A percentile compares a stretch with the other conserved stretches of the same genome.
Evolutionary conservation across 2,797 vertebrate species (phyloP).

Genomic region (Brotula barbata): DNA sequence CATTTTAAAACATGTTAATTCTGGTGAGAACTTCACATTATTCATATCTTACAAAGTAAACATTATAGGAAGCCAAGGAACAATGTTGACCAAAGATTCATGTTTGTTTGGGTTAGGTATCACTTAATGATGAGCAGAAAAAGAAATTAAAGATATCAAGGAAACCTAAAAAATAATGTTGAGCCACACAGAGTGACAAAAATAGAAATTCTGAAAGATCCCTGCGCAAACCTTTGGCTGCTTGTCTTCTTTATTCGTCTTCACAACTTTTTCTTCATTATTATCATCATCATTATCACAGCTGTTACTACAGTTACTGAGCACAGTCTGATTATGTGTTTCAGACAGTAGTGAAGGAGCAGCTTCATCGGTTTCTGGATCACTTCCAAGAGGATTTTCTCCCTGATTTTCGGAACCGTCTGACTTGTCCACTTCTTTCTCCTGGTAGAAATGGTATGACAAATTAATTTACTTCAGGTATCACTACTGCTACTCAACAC

Average conservation of each 20-base stretch:
- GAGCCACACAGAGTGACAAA: background rate
- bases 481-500: background rate
- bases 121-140: too few relatives aligned
- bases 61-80: too few relatives aligned
- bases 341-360: conserved; percentile 9
- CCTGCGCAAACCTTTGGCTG: conserved; percentile 64
- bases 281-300: conserved; percentile 18
- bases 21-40: background rate
- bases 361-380: conserved; percentile 20
- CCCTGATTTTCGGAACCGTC: conserved; percentile 48
- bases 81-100: too few relatives aligned
- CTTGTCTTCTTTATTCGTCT: conserved; percentile 28
- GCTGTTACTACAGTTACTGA: conserved; percentile 14
- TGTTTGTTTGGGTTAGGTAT: too few relatives aligned
- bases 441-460: conserved; percentile 38
- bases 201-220: background rate
- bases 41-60: background rate
- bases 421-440: conserved; percentile 47
- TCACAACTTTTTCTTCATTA: conserved; percentile 27
- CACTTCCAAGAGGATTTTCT: conserved; percentile 40
- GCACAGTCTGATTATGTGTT: conserved; percentile 4
- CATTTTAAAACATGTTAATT: background rate
- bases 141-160: background rate
- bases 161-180: background rate
- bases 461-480: background rate